Percentiles rank a stretch among this genome's conserved stretches.
Evolutionary conservation across 2,888 invertebrate species (phyloP).

Genomic region (Drosophila cyrtoloma): DNA sequence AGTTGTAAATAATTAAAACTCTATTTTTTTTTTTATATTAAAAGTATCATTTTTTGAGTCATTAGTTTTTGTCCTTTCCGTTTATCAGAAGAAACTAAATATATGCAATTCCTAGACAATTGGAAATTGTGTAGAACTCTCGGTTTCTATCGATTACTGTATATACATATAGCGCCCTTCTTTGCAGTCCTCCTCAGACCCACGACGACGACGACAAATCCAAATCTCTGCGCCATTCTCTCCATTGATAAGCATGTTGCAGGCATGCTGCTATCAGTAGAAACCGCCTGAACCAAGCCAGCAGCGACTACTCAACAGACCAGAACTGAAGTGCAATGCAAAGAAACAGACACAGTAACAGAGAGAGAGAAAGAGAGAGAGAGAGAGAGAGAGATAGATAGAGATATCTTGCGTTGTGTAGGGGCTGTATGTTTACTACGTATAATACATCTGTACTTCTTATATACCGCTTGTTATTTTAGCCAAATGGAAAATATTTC

Average conservation of each 20-base stretch:
- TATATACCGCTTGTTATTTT: constrained; percentile 36
- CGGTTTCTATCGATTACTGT: neutral
- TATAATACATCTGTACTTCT: constrained; percentile 30
- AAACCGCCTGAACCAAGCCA: constrained; percentile 18
- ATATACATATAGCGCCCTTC: constrained; percentile 16
- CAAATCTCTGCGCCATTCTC: constrained; percentile 45
- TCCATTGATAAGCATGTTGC: constrained; percentile 35
- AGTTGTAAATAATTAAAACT: neutral
- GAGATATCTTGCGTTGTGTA: neutral
- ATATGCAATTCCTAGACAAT: neutral
- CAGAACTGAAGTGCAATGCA: constrained; percentile 32
- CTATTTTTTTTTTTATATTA: neutral
- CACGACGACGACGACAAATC: constrained; percentile 35
- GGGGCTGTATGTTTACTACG: constrained; percentile 4
- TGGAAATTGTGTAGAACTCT: neutral
- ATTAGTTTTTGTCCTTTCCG: neutral
- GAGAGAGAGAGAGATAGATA: neutral
- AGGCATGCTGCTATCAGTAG: constrained; percentile 27
- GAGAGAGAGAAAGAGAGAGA: neutral
- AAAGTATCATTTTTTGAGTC: neutral
- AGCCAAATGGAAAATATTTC: constrained; percentile 35
- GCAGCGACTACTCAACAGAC: constrained; percentile 5
- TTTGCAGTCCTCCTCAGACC: constrained; percentile 16
- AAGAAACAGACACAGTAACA: neutral
- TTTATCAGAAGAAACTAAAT: neutral